phyloP scores from a whole-genome alignment of 2,888 invertebrate species.

The Dicyrtoma fusca region DNA sequence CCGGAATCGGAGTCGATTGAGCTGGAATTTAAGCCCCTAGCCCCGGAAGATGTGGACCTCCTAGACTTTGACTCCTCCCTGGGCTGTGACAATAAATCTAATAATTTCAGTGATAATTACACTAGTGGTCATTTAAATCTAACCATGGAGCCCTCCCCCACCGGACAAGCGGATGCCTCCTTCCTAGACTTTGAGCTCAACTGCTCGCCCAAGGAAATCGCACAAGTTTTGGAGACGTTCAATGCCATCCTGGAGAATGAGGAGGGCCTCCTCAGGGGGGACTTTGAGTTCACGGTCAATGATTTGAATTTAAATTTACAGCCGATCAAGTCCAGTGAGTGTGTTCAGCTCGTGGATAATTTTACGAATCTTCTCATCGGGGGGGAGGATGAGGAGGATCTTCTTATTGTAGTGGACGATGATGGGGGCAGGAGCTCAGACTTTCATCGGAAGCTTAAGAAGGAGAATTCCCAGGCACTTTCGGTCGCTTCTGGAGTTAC shows the following conservation, averaged over 20 bases:
- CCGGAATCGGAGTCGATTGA: slow-evolving; percentile 2
- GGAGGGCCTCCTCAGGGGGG: slow-evolving; percentile 40
- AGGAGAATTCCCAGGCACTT: no score
- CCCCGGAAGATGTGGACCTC: neutral
- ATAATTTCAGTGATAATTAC: neutral
- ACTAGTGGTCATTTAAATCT: no score
- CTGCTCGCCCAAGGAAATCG: slow-evolving; percentile 47
- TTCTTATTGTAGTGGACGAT: slow-evolving; percentile 49
- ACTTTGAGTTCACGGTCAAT: slow-evolving; percentile 21
- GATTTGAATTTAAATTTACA: slow-evolving; percentile 9
- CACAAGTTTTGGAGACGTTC: slow-evolving; percentile 51
- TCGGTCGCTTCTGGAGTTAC: no score
- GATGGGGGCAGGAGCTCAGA: neutral
- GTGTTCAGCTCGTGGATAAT: slow-evolving; percentile 42
- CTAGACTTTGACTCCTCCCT: neutral
- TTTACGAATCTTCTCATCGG: slow-evolving; percentile 51
- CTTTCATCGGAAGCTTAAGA: no score
- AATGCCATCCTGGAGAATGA: slow-evolving; percentile 50
- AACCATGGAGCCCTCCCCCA: no score
- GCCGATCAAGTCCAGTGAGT: no score
- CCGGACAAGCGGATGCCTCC: no score
- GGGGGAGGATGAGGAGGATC: slow-evolving; percentile 49
- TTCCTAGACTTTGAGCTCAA: no score
- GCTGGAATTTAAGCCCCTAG: neutral
- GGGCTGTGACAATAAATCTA: neutral